Base-by-base conservation (phyloP, 2,888 invertebrate species). In the Leptinotarsa peninsularis region DNA sequence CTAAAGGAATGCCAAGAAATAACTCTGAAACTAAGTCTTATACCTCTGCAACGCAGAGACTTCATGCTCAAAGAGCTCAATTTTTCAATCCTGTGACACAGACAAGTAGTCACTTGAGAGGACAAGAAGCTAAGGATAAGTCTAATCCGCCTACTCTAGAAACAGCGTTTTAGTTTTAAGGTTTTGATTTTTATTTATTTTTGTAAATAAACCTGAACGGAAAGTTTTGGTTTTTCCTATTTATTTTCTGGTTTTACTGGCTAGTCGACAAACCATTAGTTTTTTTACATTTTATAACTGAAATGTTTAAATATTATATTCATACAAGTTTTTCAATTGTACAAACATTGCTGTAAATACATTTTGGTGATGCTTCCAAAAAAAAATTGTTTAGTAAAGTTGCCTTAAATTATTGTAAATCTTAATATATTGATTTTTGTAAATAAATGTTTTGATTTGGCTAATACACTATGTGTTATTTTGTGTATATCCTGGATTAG, bases 51-150 rank as follows among this genome's bases (percentile, higher is more conserved):
- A 80, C 89, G 91, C 84, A 89, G 87, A 88, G 90, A 80, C 84
- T 92, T 83, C 91, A 91, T 86, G 92, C 91, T 74, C 91, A 91
- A 85, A 89, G 92, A 82, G 92, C 91, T 50, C 90, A 92, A 85
- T 92, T 92, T 85, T 91, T 92, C 80, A 83, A 81, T 72, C 81
- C 82, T n/a, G 74, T 76, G 73, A 60, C 73, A 15, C 66, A 77
- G 21, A 76, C 70, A 17, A 74, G 76, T 67, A 79, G 76, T 76
- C 81, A 81, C 70, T 76, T 72, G 71, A 77, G 76, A 69, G 74
- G 58, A 54, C 68, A 75, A 73, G 76, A 79, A 49, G 60, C 72
- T 81, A 82, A 80, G 80, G 74, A 81, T 72, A 76, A 79, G 78
- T 78, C 84, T 86, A 71, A 87, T 63, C 91, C 91, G 18, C 90